phyloP scores from a whole-genome alignment of 2,888 invertebrate species.

The Epistrophella euchroma region DNA sequence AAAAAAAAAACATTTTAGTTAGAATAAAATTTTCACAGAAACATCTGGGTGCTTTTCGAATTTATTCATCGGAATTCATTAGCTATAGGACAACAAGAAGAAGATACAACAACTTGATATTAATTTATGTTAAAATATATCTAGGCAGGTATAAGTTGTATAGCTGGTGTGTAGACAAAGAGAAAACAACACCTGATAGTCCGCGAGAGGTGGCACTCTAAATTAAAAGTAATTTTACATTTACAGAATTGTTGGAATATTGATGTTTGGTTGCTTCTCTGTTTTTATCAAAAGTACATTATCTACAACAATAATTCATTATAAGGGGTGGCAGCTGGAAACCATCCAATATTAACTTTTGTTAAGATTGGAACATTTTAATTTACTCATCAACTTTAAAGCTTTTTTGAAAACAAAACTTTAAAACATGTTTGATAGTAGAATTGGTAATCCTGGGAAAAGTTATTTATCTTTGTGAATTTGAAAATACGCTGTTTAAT shows the following conservation, averaged over 20 bases:
- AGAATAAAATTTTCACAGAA: not conserved
- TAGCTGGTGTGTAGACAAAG: no score
- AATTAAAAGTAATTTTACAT: not conserved
- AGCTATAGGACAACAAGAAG: not conserved
- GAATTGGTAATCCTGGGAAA: no score
- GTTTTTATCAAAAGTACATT: not conserved
- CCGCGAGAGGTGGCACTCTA: not conserved
- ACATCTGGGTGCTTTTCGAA: not conserved
- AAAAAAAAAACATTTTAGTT: no score
- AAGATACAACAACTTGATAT: not conserved
- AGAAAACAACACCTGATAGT: not conserved
- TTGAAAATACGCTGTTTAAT: no score
- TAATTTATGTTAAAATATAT: conserved; percentile 4
- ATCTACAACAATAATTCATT: not conserved
- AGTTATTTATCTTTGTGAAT: no score
- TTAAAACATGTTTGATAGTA: no score
- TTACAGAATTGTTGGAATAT: not conserved
- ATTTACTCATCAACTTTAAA: no score
- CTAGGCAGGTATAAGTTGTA: not conserved
- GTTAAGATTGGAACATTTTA: no score
- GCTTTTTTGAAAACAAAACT: no score
- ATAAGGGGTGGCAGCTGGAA: no score
- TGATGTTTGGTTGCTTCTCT: not conserved
- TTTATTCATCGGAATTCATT: not conserved
- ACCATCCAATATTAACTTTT: no score